Percentiles rank a stretch among this genome's conserved stretches.
Conservation (phyloP, 2,888 invertebrate genomes). For the Chloromyia formosa region DNA sequence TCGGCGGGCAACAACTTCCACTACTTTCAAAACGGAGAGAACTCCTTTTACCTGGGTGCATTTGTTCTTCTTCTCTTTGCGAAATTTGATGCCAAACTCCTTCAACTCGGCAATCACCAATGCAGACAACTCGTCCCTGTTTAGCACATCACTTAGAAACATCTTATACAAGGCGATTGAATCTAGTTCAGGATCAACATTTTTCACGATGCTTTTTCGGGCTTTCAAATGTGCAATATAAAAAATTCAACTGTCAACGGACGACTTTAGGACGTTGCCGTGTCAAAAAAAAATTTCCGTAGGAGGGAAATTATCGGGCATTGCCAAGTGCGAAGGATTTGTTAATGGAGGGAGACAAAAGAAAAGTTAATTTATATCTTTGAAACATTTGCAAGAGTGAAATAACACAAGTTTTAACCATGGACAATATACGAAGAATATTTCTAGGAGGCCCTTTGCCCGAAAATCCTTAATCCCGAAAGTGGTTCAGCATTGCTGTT, state of each 20-base stretch:
- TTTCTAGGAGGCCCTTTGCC: too few relatives aligned
- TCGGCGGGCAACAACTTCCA: not conserved
- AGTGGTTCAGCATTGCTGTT: too few relatives aligned
- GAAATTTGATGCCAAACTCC: slow-evolving; percentile 75
- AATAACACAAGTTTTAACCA: too few relatives aligned
- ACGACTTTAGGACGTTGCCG: not conserved
- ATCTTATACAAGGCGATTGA: slow-evolving; percentile 58
- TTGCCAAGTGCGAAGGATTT: too few relatives aligned
- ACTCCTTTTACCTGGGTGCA: slow-evolving; percentile 64
- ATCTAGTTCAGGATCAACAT: not conserved
- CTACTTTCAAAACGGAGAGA: not conserved
- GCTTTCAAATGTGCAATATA: slow-evolving; percentile 16
- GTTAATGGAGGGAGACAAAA: too few relatives aligned
- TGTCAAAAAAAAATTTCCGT: not conserved
- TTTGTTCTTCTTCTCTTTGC: slow-evolving; percentile 73
- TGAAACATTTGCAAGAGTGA: too few relatives aligned
- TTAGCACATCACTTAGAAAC: slow-evolving; percentile 68
- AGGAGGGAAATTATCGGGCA: not conserved
- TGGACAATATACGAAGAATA: too few relatives aligned
- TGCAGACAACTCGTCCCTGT: slow-evolving; percentile 67
- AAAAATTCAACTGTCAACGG: slow-evolving; percentile 44
- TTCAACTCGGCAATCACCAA: slow-evolving; percentile 74
- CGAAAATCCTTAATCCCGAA: too few relatives aligned
- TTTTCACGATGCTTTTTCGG: not conserved
- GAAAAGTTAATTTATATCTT: too few relatives aligned